Evolutionary conservation across 2,888 invertebrate genomes (phyloP), one percentile per base, ranked within the genome.

Genomic region (Halictus quadricinctus): DNA sequence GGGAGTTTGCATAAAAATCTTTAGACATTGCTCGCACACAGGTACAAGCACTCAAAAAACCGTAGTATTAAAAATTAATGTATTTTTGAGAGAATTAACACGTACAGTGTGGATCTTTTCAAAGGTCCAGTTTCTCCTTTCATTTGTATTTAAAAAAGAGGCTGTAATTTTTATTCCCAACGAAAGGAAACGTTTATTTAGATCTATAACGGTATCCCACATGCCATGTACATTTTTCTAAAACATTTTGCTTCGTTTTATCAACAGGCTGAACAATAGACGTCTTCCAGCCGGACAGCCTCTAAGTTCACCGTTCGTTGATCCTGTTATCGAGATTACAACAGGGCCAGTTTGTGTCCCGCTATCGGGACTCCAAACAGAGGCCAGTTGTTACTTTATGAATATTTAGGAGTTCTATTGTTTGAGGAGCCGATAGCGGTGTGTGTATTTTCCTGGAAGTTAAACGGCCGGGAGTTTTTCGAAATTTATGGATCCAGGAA

Each of bases 321-420:
- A 70, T 58, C n/a, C 64, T 64, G 79, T 60, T 69, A 69, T 77
- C 76, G 69, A 54, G 70, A 43, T 29, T 46, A 66, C 29, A 25
- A 46, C 8, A 21, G 21, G n/a, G 6, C 60, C 60, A 64, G 64
- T 13, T 43, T 21, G 69, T 36, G 41, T 58, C 4, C 21, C 13
- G 60, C 60, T 72, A 79, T 60, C 25, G 21, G 15, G n/a, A 72
- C 41, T 25, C 4, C n/a, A 13, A 43, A 74, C 48, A 18, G n/a
- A 15, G 25, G 18, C 25, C 54, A 18, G 50, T 50, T 74, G 74
- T 74, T 74, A 60, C 48, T 21, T 21, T 48, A 66, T 5, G 73
- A 60, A 64, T 74, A 79, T 79, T 66, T 74, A n/a, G n/a, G n/a
- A 46, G 46, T 48, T 60, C 21, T 41, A 25, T 58, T 78, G 79